phyloP scores from a whole-genome alignment of 2,113 vertebrate species.

The Malurus alboscapulatus region DNA sequence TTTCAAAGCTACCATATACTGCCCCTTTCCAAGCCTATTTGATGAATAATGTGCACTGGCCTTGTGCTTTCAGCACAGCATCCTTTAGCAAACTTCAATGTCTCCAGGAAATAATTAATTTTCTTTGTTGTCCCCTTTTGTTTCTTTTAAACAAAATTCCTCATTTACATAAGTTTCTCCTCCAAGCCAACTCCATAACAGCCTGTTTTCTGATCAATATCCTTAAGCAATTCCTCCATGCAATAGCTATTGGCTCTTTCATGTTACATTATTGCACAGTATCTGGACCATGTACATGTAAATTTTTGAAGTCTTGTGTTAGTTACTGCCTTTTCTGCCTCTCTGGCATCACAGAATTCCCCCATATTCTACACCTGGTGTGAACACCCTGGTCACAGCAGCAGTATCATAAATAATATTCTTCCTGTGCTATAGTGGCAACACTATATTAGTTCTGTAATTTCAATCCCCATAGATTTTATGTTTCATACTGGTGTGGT shows the following conservation, averaged over 20 bases:
- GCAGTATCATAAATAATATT: background rate
- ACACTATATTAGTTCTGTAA: background rate
- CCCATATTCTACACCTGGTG: background rate
- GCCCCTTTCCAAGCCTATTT: conserved; percentile 4
- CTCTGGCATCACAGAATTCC: background rate
- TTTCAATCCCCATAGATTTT: background rate
- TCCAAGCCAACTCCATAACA: background rate
- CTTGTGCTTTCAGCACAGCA: background rate
- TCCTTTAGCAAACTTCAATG: background rate
- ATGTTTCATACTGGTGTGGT: background rate
- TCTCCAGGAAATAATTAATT: conserved; percentile 26
- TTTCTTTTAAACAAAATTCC: background rate
- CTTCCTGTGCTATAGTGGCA: background rate
- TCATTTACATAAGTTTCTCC: background rate
- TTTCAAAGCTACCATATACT: conserved; percentile 7
- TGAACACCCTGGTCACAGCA: background rate
- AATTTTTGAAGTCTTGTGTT: background rate
- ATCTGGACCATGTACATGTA: background rate
- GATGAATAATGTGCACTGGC: background rate
- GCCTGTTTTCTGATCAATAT: background rate
- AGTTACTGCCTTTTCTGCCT: background rate
- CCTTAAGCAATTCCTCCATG: background rate
- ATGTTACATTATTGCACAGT: background rate
- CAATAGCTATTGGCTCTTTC: background rate
- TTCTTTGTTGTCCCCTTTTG: background rate